phyloP scores from a whole-genome alignment of 2,113 vertebrate genomes.

The Thermophis baileyi region DNA sequence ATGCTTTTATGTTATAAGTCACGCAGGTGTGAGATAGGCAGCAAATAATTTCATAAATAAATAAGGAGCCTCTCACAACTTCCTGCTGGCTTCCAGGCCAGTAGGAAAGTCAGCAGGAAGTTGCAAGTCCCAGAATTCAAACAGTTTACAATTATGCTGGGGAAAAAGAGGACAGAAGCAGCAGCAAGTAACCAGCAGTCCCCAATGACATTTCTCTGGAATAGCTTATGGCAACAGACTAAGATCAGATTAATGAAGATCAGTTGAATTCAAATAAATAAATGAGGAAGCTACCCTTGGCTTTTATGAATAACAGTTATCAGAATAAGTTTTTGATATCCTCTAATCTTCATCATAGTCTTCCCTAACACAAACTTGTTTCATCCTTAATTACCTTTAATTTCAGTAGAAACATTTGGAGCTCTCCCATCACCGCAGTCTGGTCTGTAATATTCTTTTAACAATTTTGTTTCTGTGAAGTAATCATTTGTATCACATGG shows the following conservation, averaged over 20 bases:
- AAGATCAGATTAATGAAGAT: not conserved
- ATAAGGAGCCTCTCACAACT: not conserved
- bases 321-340: not conserved
- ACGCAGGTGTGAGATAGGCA: not conserved
- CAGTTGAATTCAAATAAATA: not conserved
- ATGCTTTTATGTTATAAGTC: not conserved
- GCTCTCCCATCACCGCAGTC: constrained; percentile 37
- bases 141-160: not conserved
- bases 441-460: constrained; percentile 65
- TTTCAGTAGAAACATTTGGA: constrained; percentile 46
- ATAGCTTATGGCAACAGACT: not conserved
- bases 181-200: not conserved
- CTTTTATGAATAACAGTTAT: not conserved
- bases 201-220: not conserved
- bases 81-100: not conserved
- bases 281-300: not conserved
- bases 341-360: constrained; percentile 11
- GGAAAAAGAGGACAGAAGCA: not conserved
- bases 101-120: not conserved
- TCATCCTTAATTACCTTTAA: constrained; percentile 63
- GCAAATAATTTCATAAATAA: not conserved
- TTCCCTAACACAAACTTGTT: not conserved
- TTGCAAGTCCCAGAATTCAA: not conserved
- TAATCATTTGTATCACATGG: constrained; percentile 92
- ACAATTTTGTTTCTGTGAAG: constrained; percentile 79